Evolutionary conservation across 2,888 invertebrate species (phyloP).

Genomic region (Anarsia innoxiella): DNA sequence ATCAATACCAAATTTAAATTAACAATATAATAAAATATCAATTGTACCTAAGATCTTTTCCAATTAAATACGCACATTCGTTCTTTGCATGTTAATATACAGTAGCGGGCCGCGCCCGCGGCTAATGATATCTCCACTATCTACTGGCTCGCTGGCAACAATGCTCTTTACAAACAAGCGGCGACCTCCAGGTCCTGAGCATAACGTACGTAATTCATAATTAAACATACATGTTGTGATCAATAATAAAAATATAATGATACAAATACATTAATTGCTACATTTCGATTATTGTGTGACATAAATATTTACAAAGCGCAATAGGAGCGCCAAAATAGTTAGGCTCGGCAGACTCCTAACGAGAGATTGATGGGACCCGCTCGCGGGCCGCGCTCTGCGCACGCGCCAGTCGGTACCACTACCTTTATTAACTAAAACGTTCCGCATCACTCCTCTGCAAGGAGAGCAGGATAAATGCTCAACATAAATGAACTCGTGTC

Average conservation of each 20-base stretch:
- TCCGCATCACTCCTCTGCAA: constrained; percentile 44
- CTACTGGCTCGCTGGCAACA: constrained; percentile 39
- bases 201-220: constrained; percentile 41
- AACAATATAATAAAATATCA: constrained; percentile 75
- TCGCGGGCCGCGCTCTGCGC: constrained; percentile 9
- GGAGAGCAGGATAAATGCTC: constrained; percentile 65
- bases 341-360: constrained; percentile 59
- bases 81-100: constrained; percentile 59
- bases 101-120: constrained; percentile 37
- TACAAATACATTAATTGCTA: constrained; percentile 74
- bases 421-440: constrained; percentile 70
- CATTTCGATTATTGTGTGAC: constrained; percentile 74
- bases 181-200: constrained; percentile 31
- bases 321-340: constrained; percentile 58
- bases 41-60: constrained; percentile 75
- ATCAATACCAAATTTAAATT: constrained; percentile 73
- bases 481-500: constrained; percentile 50
- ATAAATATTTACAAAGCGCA: constrained; percentile 74
- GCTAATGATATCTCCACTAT: constrained; percentile 38
- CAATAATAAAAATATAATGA: constrained; percentile 75
- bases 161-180: constrained; percentile 23
- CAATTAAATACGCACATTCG: constrained; percentile 65
- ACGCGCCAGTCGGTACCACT: constrained; percentile 31
- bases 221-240: constrained; percentile 70
- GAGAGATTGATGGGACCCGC: constrained; percentile 35